Evolutionary conservation across 2,113 vertebrate species (phyloP).

Genomic region (Otocyon megalotis): DNA sequence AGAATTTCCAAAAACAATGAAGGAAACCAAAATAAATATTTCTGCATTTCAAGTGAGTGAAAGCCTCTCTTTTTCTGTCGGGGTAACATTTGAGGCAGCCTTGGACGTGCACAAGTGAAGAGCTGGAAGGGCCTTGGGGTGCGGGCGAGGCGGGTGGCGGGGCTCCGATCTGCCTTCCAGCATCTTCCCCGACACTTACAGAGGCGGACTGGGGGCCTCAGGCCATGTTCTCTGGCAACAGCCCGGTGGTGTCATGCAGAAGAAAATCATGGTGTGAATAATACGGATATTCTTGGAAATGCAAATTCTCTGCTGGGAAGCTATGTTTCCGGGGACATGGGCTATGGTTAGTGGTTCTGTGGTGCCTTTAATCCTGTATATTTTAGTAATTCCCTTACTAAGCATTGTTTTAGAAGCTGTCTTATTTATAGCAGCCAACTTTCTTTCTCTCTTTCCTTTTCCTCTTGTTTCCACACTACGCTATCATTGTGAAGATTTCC

Average conservation of each 20-base stretch:
- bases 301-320: neutral
- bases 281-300: neutral
- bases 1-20: constrained; percentile 90
- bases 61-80: constrained; percentile 62
- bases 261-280: neutral
- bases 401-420: neutral
- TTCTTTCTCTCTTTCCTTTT: neutral
- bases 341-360: neutral
- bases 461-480: neutral
- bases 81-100: neutral
- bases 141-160: too few species aligned
- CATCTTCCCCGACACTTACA: neutral
- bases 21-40: constrained; percentile 93
- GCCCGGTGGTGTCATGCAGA: neutral
- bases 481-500: neutral
- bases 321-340: fast-evolving
- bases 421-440: neutral
- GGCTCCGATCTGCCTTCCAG: too few species aligned
- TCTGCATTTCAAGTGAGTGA: constrained; percentile 86
- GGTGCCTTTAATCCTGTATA: neutral
- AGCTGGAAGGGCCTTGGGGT: fast-evolving
- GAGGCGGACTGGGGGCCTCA: fast-evolving
- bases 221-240: neutral
- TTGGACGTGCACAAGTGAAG: fast-evolving
- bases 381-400: neutral